Evolutionary conservation across 2,797 vertebrate genomes (phyloP), one percentile per base, ranked within the genome.

Genomic region (Crenuchus spilurus): DNA sequence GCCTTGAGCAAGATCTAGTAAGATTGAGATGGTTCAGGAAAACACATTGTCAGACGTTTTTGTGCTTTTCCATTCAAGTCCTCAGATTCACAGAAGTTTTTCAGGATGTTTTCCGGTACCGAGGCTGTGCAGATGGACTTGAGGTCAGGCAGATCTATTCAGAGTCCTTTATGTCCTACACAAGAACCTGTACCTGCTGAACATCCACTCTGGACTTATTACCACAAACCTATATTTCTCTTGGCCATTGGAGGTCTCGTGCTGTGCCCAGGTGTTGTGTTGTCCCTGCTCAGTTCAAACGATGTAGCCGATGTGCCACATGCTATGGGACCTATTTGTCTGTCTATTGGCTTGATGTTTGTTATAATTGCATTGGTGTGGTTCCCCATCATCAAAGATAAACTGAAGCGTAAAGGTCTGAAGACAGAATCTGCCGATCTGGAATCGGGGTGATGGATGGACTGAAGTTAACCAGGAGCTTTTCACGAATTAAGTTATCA

Each of bases 331-430:
- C 87, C 86, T 0, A 82, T 87, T 52, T 87, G 86, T 61, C 60
- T 91, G 77, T 84, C 88, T 3, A 46, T 88, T 1, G 89, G 89
- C n/a, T 77, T 93, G 39, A 71, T 90, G 80, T 88, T 94, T 63
- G 68, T 88, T 8, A 82, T 90, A 73, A 79, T 89, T 52, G 89
- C 85, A 24, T 78, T 89, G 22, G 88, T 87, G 44, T 91, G 88
- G 87, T 67, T 92, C 37, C 86, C 87, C 0, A 42, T 91, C 1
- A 68, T 91, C 72, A 90, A 91, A 39, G 87, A 90, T 75, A 87
- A 86, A 66, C 70, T 81, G n/a, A 85, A 78, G 24, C 54, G 78
- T 0, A 84, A 85, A 33, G 65, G 35, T 0, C 65, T 70, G 3
- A 78, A 69, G 33, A 37, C 6, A 0, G 20, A 22, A 26, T 41